A percentile compares a stretch with the other conserved stretches of the same genome.
Conservation (phyloP, 2,113 vertebrate species). For the Carettochelys insculpta region DNA sequence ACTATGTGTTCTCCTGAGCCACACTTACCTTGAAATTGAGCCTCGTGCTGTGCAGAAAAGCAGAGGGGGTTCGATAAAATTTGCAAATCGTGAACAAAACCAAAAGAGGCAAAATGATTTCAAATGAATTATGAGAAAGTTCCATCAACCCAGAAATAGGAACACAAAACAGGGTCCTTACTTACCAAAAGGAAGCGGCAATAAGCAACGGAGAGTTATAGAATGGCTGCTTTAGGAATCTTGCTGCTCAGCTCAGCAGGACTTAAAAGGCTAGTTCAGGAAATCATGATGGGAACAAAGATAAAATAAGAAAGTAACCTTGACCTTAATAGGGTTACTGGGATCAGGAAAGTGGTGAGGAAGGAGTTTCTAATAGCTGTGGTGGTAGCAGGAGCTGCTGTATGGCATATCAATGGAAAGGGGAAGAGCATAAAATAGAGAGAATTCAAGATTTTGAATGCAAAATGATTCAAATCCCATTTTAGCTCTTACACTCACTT, state of each 20-base stretch:
- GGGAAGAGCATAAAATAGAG: neutral
- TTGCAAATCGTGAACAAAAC: slow-evolving; percentile 67
- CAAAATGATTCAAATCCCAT: neutral
- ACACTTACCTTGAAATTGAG: slow-evolving; percentile 63
- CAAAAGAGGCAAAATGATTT: slow-evolving; percentile 65
- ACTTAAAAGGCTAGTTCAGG: neutral
- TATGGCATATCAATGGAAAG: neutral
- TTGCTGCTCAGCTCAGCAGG: neutral
- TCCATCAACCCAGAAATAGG: neutral
- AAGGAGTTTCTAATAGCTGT: neutral
- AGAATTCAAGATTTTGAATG: neutral
- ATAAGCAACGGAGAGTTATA: neutral
- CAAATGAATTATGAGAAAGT: slow-evolving; percentile 25
- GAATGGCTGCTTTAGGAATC: neutral
- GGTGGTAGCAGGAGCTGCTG: no score
- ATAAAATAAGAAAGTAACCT: neutral
- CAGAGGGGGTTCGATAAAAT: slow-evolving; percentile 64
- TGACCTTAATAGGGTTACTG: neutral
- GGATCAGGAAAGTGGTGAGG: neutral
- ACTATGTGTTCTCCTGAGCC: slow-evolving; percentile 66
- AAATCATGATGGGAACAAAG: neutral
- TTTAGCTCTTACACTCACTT: neutral
- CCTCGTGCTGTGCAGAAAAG: slow-evolving; percentile 58
- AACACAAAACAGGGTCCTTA: neutral
- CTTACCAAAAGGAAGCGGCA: no score